phyloP scores from a whole-genome alignment of 2,113 vertebrate species.

The Scomber colias region DNA sequence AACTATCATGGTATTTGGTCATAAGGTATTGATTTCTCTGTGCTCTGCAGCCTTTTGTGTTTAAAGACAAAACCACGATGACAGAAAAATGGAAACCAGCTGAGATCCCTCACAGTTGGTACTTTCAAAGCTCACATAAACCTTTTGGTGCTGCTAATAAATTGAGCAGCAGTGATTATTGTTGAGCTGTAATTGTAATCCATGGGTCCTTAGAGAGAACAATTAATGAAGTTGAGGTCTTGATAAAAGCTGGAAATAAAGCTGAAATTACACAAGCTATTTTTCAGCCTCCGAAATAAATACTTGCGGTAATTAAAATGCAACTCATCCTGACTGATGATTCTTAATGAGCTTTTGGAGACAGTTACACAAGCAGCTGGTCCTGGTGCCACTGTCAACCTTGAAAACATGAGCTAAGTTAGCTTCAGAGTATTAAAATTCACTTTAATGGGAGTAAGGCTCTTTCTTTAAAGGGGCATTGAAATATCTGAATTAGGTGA shows the following conservation, averaged over 20 bases:
- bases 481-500: constrained; percentile 2
- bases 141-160: constrained; percentile 45
- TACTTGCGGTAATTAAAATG: constrained; percentile 18
- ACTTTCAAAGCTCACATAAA: constrained; percentile 59
- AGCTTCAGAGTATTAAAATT: neutral
- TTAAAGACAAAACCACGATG: constrained; percentile 62
- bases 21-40: constrained; percentile 67
- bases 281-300: constrained; percentile 31
- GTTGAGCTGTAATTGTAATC: constrained; percentile 24
- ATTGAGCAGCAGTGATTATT: constrained; percentile 28
- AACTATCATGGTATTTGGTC: constrained; percentile 56
- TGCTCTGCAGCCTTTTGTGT: constrained; percentile 42
- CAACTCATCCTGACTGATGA: constrained; percentile 14
- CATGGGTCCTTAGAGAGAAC: constrained; percentile 29
- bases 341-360: constrained; percentile 36
- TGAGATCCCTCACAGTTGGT: constrained; percentile 62
- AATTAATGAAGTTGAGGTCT: constrained; percentile 12
- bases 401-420: neutral
- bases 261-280: constrained; percentile 11
- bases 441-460: neutral
- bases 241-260: constrained; percentile 33
- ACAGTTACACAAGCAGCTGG: constrained; percentile 11
- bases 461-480: neutral
- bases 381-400: neutral
- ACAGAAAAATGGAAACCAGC: constrained; percentile 79